Base-by-base conservation (phyloP, 2,113 vertebrate species). In the Bungarus multicinctus region DNA sequence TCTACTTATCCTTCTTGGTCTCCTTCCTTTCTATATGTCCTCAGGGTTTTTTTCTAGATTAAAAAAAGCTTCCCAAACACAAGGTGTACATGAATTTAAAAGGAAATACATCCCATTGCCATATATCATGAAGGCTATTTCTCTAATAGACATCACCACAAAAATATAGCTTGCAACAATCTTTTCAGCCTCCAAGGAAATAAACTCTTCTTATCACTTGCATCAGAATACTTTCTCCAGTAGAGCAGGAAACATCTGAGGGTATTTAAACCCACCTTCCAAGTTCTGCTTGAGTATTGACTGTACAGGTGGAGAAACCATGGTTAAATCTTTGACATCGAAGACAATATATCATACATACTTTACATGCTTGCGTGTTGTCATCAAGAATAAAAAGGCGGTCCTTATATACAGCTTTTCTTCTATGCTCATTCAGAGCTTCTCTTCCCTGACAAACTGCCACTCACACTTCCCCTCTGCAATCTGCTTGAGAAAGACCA, bases 301-400 rank as follows among this genome's bases (percentile, higher is more conserved):
- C 0, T 1, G 9, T 34, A 4, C 0, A 55, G 39, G 89, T 93
- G 93, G 94, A 95, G 89, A 60, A 93, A 34, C 25, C 5, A 93
- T 88, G 22, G 10, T 6, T 1, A 18, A 87, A 53, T 93, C 85
- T 81, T 94, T 91, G 34, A 39, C 0, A 11, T 87, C 3, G 34
- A 60, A 50, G 12, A 4, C 92, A 86, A 64, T 2, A 25, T 27
- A 85, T 92, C 5, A 12, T 0, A 25, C 89, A 90, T 74, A 3
- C 5, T 85, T 85, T 1, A 0, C 50, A 96, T 34, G 9, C n/a
- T 53, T 43, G 87, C 10, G 7, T 25, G 6, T 69, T 57, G 53
- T 88, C 60, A 85, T 7, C 30, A 45, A 39, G 30, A 9, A 97
- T 94, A 96, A 95, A 94, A 23, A 69, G 27, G 92, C 74, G 94